A percentile compares a stretch with the other conserved stretches of the same genome.
Conservation (phyloP, 35 echinoderm and acorn worm species). For the Hemicentrotus pulcherrimus region DNA sequence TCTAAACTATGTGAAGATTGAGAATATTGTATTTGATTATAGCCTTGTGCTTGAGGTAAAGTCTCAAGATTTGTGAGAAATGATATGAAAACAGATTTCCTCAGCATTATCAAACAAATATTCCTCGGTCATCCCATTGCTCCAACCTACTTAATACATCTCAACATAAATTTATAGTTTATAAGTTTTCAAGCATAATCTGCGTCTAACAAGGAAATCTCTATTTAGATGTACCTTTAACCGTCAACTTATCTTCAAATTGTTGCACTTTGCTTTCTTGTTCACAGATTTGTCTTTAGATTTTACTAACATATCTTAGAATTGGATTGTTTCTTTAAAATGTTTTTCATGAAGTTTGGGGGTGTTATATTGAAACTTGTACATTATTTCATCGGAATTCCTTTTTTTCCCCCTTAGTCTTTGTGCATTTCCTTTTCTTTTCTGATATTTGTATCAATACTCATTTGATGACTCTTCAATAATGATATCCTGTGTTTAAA, state of each 20-base stretch:
- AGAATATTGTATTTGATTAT: too few species aligned
- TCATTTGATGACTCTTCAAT: neutral
- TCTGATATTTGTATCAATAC: neutral
- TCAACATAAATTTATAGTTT: neutral
- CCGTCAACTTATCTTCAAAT: neutral
- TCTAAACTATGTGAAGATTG: too few species aligned
- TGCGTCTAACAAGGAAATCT: neutral
- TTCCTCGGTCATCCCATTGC: neutral
- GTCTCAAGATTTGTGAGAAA: too few species aligned
- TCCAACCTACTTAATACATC: neutral
- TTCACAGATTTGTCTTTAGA: neutral
- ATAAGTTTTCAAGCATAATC: neutral
- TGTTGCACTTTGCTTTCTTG: neutral
- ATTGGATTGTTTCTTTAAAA: neutral
- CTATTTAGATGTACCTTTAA: too few species aligned
- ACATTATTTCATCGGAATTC: neutral
- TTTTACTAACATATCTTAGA: neutral
- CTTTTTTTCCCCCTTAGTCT: neutral
- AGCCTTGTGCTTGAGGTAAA: too few species aligned
- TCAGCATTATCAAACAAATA: neutral
- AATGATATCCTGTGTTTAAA: neutral
- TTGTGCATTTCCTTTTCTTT: neutral
- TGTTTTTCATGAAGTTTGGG: neutral
- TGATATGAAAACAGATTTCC: neutral
- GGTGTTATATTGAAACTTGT: neutral